A percentile compares a stretch with the other conserved stretches of the same genome.
Evolutionary conservation across 2,113 vertebrate genomes (phyloP).

Genomic region (Mormyrus iriodes): DNA sequence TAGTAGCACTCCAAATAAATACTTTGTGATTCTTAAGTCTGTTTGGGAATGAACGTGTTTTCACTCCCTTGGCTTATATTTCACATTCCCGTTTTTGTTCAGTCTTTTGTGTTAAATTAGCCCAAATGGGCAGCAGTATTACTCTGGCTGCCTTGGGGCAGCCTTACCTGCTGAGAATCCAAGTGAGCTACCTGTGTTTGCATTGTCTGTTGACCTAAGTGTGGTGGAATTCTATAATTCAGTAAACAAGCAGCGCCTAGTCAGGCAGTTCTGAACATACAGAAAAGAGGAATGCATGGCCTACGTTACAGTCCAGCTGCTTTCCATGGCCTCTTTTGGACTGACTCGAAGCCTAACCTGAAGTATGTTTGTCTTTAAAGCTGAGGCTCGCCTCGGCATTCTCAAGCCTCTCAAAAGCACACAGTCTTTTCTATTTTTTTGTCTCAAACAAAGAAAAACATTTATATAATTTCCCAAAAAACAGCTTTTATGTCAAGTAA

Average conservation of each 20-base stretch:
- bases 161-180: conserved; percentile 52
- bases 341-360: not conserved
- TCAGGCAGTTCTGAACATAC: conserved; percentile 27
- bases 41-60: not conserved
- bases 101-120: conserved; percentile 41
- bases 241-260: conserved; percentile 59
- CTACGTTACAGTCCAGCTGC: conserved; percentile 49
- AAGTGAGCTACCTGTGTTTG: conserved; percentile 51
- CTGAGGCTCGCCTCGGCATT: not conserved
- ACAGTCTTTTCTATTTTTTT: not conserved
- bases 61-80: not conserved
- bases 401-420: not conserved
- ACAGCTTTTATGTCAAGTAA: not conserved
- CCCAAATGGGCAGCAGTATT: conserved; percentile 43
- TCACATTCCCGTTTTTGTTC: not conserved
- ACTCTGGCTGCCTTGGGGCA: conserved; percentile 47
- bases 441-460: not conserved
- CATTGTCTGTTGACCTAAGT: conserved; percentile 51
- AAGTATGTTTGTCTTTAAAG: not conserved
- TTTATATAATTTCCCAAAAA: not conserved
- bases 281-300: not conserved
- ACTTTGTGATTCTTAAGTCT: conserved; percentile 21
- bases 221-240: conserved; percentile 64
- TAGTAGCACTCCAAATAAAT: conserved; percentile 17
- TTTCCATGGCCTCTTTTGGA: not conserved